A percentile compares a stretch with the other conserved stretches of the same genome.
phyloP scores from a whole-genome alignment of 1,140 invertebrate species.

The Zaprionus capensis region DNA sequence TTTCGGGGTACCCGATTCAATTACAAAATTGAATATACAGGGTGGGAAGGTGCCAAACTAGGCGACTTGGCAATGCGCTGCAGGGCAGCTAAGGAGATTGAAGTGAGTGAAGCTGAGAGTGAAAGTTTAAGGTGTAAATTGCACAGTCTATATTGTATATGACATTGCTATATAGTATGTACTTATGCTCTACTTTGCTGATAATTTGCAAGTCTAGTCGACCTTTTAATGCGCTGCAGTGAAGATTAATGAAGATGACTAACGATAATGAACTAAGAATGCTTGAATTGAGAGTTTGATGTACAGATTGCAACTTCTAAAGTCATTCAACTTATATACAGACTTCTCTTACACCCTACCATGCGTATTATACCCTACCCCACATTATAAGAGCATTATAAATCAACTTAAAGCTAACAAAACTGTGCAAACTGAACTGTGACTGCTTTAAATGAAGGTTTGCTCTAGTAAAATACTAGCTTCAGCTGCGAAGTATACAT shows the following conservation, averaged over 20 bases:
- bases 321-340: neutral
- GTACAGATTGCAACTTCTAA: neutral
- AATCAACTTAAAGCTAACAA: neutral
- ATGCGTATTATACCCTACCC: neutral
- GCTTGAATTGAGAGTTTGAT: neutral
- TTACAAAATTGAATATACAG: conserved; percentile 54
- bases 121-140: neutral
- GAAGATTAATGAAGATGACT: too few species aligned
- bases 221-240: neutral
- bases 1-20: conserved; percentile 44
- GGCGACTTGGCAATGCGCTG: conserved; percentile 45
- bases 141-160: neutral
- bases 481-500: neutral
- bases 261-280: too few species aligned
- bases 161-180: neutral
- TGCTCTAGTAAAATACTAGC: neutral
- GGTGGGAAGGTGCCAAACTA: neutral
- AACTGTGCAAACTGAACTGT: neutral
- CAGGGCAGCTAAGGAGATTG: neutral
- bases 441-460: neutral
- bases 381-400: neutral
- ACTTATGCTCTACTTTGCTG: neutral
- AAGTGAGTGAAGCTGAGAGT: neutral
- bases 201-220: neutral
- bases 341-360: neutral